phyloP scores from a whole-genome alignment of 1,140 invertebrate genomes.

The Lucilia cuprina region DNA sequence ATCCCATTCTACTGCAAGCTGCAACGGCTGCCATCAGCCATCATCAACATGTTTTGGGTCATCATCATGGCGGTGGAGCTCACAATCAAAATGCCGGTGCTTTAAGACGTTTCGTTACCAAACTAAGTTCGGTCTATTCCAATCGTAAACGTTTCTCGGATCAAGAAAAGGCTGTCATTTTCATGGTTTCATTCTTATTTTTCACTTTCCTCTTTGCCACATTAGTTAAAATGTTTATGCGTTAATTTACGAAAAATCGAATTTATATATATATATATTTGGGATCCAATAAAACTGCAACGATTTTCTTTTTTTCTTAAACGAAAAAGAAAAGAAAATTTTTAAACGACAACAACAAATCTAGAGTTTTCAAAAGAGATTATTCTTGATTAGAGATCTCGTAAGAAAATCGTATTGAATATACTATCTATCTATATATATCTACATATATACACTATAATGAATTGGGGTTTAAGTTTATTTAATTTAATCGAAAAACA shows the following conservation, averaged over 20 bases:
- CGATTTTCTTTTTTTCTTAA: neutral
- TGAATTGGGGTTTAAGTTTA: neutral
- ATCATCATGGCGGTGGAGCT: constrained; percentile 37
- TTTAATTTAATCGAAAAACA: neutral
- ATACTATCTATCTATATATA: neutral
- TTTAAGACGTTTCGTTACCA: constrained; percentile 46
- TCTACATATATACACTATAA: neutral
- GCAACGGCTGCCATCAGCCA: constrained; percentile 29
- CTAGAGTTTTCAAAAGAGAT: neutral
- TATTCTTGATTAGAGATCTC: constrained; percentile 6
- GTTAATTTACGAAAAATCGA: constrained; percentile 6
- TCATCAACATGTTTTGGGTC: constrained; percentile 21
- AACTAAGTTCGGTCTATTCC: constrained; percentile 51
- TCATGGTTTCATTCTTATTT: constrained; percentile 59
- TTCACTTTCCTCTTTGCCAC: constrained; percentile 57
- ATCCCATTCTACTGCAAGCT: constrained; percentile 39
- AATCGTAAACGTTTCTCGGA: constrained; percentile 57
- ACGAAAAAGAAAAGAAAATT: neutral
- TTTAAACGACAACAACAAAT: neutral
- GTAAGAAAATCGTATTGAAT: too few species aligned
- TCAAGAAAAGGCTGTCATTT: constrained; percentile 58
- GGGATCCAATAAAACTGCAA: neutral
- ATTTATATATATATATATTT: neutral
- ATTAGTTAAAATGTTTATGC: constrained; percentile 49
- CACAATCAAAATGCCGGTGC: constrained; percentile 40